Conservation (phyloP, 2,888 invertebrate genomes). For the Tipula lateralis region DNA sequence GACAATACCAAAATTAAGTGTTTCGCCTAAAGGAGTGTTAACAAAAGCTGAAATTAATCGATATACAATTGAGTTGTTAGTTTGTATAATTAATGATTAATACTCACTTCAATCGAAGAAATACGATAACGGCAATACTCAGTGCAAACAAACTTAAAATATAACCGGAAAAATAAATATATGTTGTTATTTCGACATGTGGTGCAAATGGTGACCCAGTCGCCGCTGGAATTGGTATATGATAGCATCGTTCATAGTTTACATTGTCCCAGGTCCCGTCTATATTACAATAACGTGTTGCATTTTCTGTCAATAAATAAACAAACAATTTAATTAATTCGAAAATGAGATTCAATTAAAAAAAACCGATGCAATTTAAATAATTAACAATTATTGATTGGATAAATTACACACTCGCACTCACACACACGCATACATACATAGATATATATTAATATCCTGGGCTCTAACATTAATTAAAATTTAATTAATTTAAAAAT, state of each 20-base stretch:
- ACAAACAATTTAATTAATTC: slow-evolving; percentile 30
- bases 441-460: neutral
- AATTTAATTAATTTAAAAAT: neutral
- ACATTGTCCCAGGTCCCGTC: slow-evolving; percentile 80
- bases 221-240: slow-evolving; percentile 45
- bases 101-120: slow-evolving; percentile 85
- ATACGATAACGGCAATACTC: slow-evolving; percentile 76
- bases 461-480: neutral
- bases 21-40: too few relatives aligned
- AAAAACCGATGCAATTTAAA: neutral
- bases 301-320: slow-evolving; percentile 71
- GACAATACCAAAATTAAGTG: too few relatives aligned
- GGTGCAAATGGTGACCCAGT: slow-evolving; percentile 43
- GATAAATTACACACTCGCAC: too few relatives aligned
- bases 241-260: slow-evolving; percentile 66
- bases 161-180: slow-evolving; percentile 80
- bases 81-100: too few relatives aligned
- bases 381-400: neutral
- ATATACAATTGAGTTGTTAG: too few relatives aligned
- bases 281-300: slow-evolving; percentile 66
- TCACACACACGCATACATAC: neutral
- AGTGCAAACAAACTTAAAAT: slow-evolving; percentile 77
- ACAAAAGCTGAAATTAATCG: too few relatives aligned
- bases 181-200: slow-evolving; percentile 56
- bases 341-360: neutral